phyloP scores from a whole-genome alignment of 2,888 invertebrate species.

The Apoderus coryli region DNA sequence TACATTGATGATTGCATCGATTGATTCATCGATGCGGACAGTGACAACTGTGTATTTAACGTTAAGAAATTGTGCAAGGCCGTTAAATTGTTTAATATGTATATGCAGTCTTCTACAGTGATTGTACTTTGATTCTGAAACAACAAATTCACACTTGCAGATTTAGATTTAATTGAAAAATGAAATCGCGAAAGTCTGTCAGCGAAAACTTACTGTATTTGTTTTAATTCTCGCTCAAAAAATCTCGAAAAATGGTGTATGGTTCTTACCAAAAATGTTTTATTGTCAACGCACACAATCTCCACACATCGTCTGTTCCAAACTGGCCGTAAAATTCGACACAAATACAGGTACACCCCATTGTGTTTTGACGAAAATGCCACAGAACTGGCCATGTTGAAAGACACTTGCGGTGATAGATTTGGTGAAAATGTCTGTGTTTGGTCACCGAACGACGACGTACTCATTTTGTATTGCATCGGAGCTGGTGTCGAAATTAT shows the following conservation, averaged over 20 bases:
- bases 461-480: neutral
- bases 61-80: conserved; percentile 62
- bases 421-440: conserved; percentile 16
- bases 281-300: conserved; percentile 37
- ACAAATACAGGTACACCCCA: conserved; percentile 81
- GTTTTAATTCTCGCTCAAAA: too few relatives aligned
- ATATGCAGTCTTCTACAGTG: conserved; percentile 52
- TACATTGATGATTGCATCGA: conserved; percentile 12
- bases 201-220: too few relatives aligned
- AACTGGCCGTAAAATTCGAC: conserved; percentile 73
- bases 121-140: conserved; percentile 51
- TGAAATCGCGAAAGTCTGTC: too few relatives aligned
- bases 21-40: conserved; percentile 2
- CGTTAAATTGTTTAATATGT: conserved; percentile 59
- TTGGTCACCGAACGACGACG: conserved; percentile 10
- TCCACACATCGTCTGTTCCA: conserved; percentile 74
- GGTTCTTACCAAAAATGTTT: conserved; percentile 42
- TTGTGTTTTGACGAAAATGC: conserved; percentile 73
- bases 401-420: conserved; percentile 15
- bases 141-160: too few relatives aligned
- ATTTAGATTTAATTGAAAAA: too few relatives aligned
- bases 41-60: conserved; percentile 41
- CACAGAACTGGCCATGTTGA: conserved; percentile 22
- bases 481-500: conserved; percentile 29
- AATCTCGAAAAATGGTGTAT: conserved; percentile 6